These are phyloP conservation scores for Phengaris arion DNA, from an alignment of 2,888 invertebrate species.

Conservation along the genomic window DNA sequence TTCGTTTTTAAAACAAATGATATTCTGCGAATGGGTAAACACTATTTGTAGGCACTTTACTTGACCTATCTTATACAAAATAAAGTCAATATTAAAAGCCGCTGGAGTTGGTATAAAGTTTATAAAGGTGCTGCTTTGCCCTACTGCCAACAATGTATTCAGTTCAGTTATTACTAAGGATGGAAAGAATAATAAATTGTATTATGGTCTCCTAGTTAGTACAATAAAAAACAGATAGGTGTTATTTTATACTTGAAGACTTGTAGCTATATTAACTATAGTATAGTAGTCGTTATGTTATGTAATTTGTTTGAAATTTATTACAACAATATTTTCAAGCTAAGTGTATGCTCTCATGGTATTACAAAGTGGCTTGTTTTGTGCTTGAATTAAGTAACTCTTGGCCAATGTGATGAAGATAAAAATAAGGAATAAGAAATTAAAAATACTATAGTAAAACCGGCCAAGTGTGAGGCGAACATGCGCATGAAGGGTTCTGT, in stretches of 20 bases:
- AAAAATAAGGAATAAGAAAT: not conserved
- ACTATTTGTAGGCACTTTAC: not conserved
- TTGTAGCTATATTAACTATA: too few relatives aligned
- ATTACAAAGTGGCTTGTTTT: not conserved
- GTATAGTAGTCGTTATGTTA: too few relatives aligned
- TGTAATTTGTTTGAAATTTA: not conserved
- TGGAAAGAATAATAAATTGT: too few relatives aligned
- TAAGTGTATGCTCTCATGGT: not conserved
- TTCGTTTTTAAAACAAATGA: constrained; percentile 43
- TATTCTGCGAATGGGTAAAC: constrained; percentile 36
- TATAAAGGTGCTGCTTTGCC: not conserved
- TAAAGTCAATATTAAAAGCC: not conserved
- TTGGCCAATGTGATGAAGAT: not conserved
- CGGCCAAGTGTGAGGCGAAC: too few relatives aligned
- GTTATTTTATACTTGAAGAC: not conserved
- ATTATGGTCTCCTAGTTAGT: too few relatives aligned
- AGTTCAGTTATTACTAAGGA: too few relatives aligned
- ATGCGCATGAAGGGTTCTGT: too few relatives aligned
- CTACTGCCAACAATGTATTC: too few relatives aligned
- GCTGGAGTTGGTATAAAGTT: not conserved
- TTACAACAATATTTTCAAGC: too few relatives aligned
- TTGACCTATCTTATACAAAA: not conserved
- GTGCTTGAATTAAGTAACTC: not conserved
- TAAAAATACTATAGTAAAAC: too few relatives aligned
- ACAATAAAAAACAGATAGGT: not conserved